Base-by-base conservation (phyloP, 2,113 vertebrate genomes). In the Furnarius figulus region DNA sequence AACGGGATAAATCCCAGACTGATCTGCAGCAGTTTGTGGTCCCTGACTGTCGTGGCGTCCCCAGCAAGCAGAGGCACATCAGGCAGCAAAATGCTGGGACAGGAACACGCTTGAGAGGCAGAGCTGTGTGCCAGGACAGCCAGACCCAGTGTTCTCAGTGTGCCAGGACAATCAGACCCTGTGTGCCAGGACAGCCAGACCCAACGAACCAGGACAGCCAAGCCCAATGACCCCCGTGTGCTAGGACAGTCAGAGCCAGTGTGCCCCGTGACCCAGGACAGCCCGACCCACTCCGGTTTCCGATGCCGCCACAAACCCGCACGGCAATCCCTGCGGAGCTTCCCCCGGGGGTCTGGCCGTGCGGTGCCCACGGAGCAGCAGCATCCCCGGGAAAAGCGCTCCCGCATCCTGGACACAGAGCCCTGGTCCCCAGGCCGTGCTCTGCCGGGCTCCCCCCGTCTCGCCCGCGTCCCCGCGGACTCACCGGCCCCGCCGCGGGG, bases 151-250 rank as follows among this genome's bases (percentile, higher is more conserved):
- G 40, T 44, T 19, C 18, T 11, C 39, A 14, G 71, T 9, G 8
- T 33, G 20, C 11, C 33, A 4, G 47, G 0, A 72, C 39, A 33
- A 27, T 10, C 28, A 19, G 0, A 39, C 3, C 17, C 1, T 5
- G 22, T 14, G 39, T 23, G 7, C 20, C 22, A 25, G 42, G 14
- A 20, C 37, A 59, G 50, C 10, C 49, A 65, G 11, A 7, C 16
- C 23, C 44, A 18, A 18, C 6, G 19, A 21, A 6, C 61, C 25
- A 13, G 25, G 8, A 62, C 25, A 28, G 37, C 25, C 37, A 39
- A 7, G 39, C 4, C 37, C 37, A 13, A 25, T 28, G 12, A 28
- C 4, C 37, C 24, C 59, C 16, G 24, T 9, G 39, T 31, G 8
- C n/a, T n/a, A 14, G 24, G 1, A 35, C 23, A 56, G 17, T 19